A percentile compares a stretch with the other conserved stretches of the same genome.
Evolutionary conservation across 2,113 vertebrate species (phyloP).

Genomic region (Ginglymostoma cirratum): DNA sequence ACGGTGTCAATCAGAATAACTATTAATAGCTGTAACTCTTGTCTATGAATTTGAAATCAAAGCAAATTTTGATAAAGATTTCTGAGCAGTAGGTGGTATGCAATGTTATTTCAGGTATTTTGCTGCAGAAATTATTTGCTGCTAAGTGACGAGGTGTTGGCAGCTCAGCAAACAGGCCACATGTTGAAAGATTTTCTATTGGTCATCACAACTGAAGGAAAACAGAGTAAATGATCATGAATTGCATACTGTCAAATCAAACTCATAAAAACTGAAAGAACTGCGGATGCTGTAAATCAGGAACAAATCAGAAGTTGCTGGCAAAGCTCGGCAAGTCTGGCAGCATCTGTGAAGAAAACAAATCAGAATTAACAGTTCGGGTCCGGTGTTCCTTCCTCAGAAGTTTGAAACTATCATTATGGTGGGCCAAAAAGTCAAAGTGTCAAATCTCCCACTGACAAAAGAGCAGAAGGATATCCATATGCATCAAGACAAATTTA

Average conservation of each 20-base stretch:
- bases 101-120: background rate
- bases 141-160: background rate
- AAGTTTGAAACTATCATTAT: too few species aligned
- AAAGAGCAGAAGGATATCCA: background rate
- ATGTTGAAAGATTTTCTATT: background rate
- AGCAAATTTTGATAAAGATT: background rate
- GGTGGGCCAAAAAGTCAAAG: background rate
- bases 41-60: background rate
- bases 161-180: background rate
- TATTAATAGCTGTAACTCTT: background rate
- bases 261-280: background rate
- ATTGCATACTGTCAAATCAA: background rate
- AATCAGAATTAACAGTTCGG: too few species aligned
- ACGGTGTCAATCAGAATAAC: background rate
- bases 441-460: background rate
- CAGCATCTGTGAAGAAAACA: background rate
- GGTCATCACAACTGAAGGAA: background rate
- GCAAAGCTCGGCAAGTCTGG: too few species aligned
- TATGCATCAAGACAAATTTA: background rate
- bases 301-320: too few species aligned
- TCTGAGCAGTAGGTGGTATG: background rate
- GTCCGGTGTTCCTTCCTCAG: too few species aligned
- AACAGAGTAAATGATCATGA: background rate
- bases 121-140: background rate
- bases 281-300: too few species aligned